Conservation (phyloP, 2,113 vertebrate species). For the Reinhardtius hippoglossoides region DNA sequence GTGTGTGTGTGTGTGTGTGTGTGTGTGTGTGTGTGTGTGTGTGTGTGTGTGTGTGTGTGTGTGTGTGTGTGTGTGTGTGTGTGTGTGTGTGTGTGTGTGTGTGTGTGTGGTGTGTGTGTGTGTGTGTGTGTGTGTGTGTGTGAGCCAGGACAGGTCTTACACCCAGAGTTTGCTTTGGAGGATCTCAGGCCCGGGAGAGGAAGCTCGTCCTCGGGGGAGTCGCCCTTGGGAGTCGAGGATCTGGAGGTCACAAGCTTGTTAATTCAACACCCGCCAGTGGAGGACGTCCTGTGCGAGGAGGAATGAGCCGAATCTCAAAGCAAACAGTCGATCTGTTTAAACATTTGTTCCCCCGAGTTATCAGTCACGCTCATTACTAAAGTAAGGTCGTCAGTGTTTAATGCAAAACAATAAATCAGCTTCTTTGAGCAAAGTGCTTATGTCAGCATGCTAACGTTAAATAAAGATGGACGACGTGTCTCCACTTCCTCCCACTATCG, state of each 20-base stretch:
- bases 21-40: not conserved
- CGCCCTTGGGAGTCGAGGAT: slow-evolving; percentile 48
- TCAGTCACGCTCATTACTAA: slow-evolving; percentile 35
- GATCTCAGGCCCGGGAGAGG: slow-evolving; percentile 48
- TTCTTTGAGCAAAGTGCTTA: not conserved
- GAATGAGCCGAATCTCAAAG: slow-evolving; percentile 60
- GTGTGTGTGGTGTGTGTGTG: slow-evolving; percentile 11
- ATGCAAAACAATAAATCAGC: slow-evolving; percentile 4
- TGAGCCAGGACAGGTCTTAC: slow-evolving; percentile 30
- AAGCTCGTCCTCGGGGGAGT: slow-evolving; percentile 43
- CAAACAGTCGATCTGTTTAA: slow-evolving; percentile 38
- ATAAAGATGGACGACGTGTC: too few relatives aligned
- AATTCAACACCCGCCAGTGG: slow-evolving; percentile 63
- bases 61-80: too few relatives aligned
- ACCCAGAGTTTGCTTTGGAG: slow-evolving; percentile 44
- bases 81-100: not conserved
- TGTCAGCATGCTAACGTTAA: not conserved
- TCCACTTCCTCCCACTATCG: too few relatives aligned
- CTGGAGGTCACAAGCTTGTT: slow-evolving; percentile 66
- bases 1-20: not conserved
- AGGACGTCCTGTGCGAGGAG: slow-evolving; percentile 25
- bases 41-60: too few relatives aligned
- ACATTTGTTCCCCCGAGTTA: slow-evolving; percentile 26
- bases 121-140: too few relatives aligned
- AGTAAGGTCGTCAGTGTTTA: slow-evolving; percentile 18